A percentile compares a stretch with the other conserved stretches of the same genome.
Conservation (phyloP, 2,797 vertebrate species). For the Gallinago solitaria region DNA sequence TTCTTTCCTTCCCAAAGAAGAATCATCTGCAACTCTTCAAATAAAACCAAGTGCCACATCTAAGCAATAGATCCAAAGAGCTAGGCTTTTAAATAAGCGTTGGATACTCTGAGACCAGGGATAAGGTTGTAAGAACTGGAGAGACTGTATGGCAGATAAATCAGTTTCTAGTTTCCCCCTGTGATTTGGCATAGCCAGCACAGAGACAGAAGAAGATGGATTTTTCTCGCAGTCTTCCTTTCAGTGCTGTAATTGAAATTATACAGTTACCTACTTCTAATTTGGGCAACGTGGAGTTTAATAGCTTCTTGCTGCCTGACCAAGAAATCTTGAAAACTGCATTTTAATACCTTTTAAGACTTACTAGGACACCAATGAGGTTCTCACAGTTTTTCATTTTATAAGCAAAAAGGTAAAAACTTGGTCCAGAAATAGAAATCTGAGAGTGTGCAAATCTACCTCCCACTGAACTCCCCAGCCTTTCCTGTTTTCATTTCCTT, state of each 20-base stretch:
- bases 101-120: not conserved
- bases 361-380: not conserved
- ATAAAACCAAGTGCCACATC: not conserved
- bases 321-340: not conserved
- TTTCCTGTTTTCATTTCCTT: not conserved
- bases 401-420: not conserved
- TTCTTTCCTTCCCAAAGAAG: not conserved
- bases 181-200: not conserved
- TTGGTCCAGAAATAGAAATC: not conserved
- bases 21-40: not conserved
- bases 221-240: not conserved
- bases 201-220: not conserved
- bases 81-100: not conserved
- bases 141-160: not conserved
- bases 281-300: not conserved
- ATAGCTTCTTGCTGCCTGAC: not conserved
- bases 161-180: not conserved
- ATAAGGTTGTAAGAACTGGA: not conserved
- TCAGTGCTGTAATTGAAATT: not conserved
- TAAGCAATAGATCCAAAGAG: not conserved
- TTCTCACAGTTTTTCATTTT: not conserved
- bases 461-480: not conserved
- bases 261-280: not conserved
- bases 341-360: not conserved
- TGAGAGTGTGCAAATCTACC: not conserved